Evolutionary conservation across 1,140 invertebrate genomes (phyloP), one percentile per base, ranked within the genome.

Genomic region (Drosophila obscura): DNA sequence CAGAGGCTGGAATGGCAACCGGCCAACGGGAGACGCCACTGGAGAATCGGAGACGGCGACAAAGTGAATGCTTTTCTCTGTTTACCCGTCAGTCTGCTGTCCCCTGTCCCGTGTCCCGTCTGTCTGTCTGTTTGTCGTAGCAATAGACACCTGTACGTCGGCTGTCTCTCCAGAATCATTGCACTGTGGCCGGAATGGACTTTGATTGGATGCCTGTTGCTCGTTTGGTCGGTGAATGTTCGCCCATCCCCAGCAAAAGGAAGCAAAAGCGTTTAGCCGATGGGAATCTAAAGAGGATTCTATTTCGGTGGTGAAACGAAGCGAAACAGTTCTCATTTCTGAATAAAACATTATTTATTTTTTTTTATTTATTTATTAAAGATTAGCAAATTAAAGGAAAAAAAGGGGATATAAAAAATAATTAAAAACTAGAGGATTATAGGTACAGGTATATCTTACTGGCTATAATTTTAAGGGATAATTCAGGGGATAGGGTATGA

Each of bases 21-120:
- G 35, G 35, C 35, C 35, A 39, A 39, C 35, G 35, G 35, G 68
- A 72, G 61, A 72, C 71, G 50, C 81, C 73, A 74, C 50, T 44
- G 44, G 43, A 53, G 65, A 68, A 22, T 51, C 41, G 45, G 24
- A 65, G 49, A 74, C 31, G 31, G 39, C 24, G 61, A 63, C 83
- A 83, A 88, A 88, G 83, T 89, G 83, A 88, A 87, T 87, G 83
- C 85, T 76, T 82, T 88, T 48, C 60, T 76, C 50, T 52, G 57
- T 68, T 61, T 80, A 69, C 52, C 45, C 71, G 56, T 75, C 46
- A 57, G 56, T 77, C 62, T 52, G 52, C 19, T 19, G 19, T 19
- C 19, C 19, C 19, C 1, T 1, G 19, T 19, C 19, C 19, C 1
- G 19, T 19, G 19, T 19, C 19, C 19, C 19, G 55, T 60, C 41